These are phyloP conservation scores for Sternotherus odoratus DNA, from an alignment of 2,797 vertebrate genomes.

Conservation along the genomic window DNA sequence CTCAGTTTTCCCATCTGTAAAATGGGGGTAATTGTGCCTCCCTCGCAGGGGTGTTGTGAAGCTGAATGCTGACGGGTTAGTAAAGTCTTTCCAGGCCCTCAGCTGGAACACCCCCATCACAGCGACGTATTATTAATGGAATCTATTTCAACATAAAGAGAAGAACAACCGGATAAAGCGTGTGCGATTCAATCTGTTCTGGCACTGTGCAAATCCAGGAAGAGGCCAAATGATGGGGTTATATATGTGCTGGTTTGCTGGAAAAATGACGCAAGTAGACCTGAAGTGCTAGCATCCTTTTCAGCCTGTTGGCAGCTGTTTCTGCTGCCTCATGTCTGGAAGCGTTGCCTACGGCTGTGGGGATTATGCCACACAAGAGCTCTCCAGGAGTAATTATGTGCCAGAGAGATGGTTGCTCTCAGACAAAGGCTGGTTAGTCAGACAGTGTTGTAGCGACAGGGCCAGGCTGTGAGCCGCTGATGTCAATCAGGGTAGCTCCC, in stretches of 20 bases:
- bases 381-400: not conserved
- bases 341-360: not conserved
- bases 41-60: not conserved
- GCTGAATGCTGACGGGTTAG: not conserved
- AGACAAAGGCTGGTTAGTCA: not conserved
- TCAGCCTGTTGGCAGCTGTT: not conserved
- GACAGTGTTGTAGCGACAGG: too few species aligned
- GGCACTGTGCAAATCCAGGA: not conserved
- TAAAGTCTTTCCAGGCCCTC: not conserved
- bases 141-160: not conserved
- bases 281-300: not conserved
- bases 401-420: not conserved
- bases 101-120: not conserved
- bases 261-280: not conserved
- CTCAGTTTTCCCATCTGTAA: not conserved
- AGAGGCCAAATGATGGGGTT: not conserved
- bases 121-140: not conserved
- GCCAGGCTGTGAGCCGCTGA: not conserved
- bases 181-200: not conserved
- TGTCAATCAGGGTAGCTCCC: too few species aligned
- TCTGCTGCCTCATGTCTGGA: not conserved
- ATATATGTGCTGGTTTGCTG: not conserved
- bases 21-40: not conserved
- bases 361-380: not conserved
- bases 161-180: not conserved